A percentile compares a stretch with the other conserved stretches of the same genome.
phyloP scores from a whole-genome alignment of 2,888 invertebrate genomes.

The Dysmachus trigonus region DNA sequence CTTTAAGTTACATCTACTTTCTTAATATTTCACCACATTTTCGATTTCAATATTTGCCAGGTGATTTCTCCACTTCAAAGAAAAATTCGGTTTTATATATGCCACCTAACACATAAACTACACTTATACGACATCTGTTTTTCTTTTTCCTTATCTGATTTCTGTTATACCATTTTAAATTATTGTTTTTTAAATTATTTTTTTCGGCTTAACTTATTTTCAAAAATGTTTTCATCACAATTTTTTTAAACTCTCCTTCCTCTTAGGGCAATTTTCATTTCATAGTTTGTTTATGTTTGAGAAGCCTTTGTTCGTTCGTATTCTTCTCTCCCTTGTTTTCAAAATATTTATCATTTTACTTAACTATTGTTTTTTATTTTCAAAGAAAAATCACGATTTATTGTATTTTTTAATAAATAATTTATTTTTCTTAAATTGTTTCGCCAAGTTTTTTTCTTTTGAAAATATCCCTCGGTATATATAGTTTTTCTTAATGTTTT shows the following conservation, averaged over 20 bases:
- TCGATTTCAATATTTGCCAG: background rate
- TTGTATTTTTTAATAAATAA: background rate
- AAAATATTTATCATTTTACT: background rate
- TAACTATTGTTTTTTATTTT: background rate
- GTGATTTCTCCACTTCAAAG: background rate
- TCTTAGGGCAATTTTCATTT: background rate
- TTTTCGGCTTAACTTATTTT: background rate
- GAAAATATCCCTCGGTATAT: background rate
- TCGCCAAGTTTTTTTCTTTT: background rate
- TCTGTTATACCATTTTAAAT: background rate
- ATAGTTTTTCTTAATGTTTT: background rate
- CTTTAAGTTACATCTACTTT: background rate
- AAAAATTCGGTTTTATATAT: background rate
- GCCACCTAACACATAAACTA: background rate
- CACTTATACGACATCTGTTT: background rate
- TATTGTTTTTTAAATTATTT: background rate
- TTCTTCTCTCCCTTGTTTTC: background rate
- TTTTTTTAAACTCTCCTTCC: background rate
- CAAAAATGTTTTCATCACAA: background rate
- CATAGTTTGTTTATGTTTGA: background rate
- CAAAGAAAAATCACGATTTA: background rate
- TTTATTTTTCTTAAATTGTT: background rate
- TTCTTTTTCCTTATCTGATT: background rate
- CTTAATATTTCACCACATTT: background rate
- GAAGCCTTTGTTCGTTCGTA: background rate